A percentile compares a stretch with the other conserved stretches of the same genome.
These are phyloP conservation scores for Timandra comae DNA, from an alignment of 2,888 invertebrate species.

Conservation along the genomic window DNA sequence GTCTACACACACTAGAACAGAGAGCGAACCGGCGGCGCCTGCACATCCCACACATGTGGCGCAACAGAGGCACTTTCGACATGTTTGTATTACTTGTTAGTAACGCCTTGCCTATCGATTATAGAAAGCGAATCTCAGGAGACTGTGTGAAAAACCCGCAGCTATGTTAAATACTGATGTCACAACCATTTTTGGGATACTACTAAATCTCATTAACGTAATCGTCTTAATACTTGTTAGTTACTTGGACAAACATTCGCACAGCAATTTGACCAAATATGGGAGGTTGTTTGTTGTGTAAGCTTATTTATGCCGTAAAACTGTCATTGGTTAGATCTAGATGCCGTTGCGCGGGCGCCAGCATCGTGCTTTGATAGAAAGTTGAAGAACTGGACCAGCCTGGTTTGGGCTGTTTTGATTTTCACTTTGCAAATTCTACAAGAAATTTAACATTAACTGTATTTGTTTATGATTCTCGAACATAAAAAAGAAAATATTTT, in stretches of 20 bases:
- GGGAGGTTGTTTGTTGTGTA: slow-evolving; percentile 22
- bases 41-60: slow-evolving; percentile 72
- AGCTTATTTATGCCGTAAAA: slow-evolving; percentile 29
- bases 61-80: slow-evolving; percentile 72
- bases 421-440: slow-evolving; percentile 32
- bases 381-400: slow-evolving; percentile 68
- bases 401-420: slow-evolving; percentile 51
- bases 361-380: slow-evolving; percentile 64
- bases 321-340: slow-evolving; percentile 35
- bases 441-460: background rate
- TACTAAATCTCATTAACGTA: slow-evolving; percentile 29
- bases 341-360: slow-evolving; percentile 48
- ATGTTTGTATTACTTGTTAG: slow-evolving; percentile 66
- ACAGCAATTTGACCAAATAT: slow-evolving; percentile 20
- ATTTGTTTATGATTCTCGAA: no score
- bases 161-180: slow-evolving; percentile 33
- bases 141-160: slow-evolving; percentile 31
- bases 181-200: slow-evolving; percentile 31
- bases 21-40: slow-evolving; percentile 49
- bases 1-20: slow-evolving; percentile 47
- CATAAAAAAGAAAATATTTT: no score
- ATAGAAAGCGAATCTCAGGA: slow-evolving; percentile 55
- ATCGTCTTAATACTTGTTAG: slow-evolving; percentile 23
- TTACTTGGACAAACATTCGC: slow-evolving; percentile 21
- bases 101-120: slow-evolving; percentile 53